Conservation (phyloP, 2,797 vertebrate species). For the Sebastes oblongus region DNA sequence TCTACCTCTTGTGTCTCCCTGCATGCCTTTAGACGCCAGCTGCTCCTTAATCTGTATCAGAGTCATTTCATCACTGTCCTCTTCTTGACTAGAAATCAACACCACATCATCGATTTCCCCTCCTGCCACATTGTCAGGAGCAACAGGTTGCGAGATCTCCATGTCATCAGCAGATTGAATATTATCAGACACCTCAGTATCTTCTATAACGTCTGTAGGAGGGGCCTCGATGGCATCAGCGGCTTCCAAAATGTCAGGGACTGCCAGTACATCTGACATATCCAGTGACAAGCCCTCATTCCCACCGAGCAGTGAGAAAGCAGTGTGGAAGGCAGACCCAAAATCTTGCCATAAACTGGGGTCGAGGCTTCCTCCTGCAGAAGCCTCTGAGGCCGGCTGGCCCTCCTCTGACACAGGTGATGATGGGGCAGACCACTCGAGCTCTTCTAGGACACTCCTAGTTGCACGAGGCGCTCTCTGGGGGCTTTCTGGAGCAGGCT, state of each 20-base stretch:
- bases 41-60: slow-evolving; percentile 82
- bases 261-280: slow-evolving; percentile 57
- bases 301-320: slow-evolving; percentile 68
- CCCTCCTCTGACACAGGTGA: slow-evolving; percentile 84
- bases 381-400: slow-evolving; percentile 82
- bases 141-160: slow-evolving; percentile 25
- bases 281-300: slow-evolving; percentile 56
- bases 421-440: slow-evolving; percentile 84
- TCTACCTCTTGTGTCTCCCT: slow-evolving; percentile 31
- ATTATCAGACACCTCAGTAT: slow-evolving; percentile 33
- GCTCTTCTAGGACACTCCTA: slow-evolving; percentile 72
- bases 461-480: slow-evolving; percentile 74
- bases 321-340: slow-evolving; percentile 73
- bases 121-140: neutral
- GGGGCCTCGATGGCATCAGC: slow-evolving; percentile 11
- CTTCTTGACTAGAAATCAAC: slow-evolving; percentile 75
- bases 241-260: slow-evolving; percentile 71
- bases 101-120: slow-evolving; percentile 48
- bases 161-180: slow-evolving; percentile 33
- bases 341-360: slow-evolving; percentile 74
- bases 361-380: slow-evolving; percentile 80
- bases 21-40: slow-evolving; percentile 41
- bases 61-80: slow-evolving; percentile 88
- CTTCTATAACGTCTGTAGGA: slow-evolving; percentile 16
- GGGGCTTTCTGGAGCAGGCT: slow-evolving; percentile 17